Evolutionary conservation across 1,140 invertebrate genomes (phyloP).

Genomic region (Ostrea denselamellosa): DNA sequence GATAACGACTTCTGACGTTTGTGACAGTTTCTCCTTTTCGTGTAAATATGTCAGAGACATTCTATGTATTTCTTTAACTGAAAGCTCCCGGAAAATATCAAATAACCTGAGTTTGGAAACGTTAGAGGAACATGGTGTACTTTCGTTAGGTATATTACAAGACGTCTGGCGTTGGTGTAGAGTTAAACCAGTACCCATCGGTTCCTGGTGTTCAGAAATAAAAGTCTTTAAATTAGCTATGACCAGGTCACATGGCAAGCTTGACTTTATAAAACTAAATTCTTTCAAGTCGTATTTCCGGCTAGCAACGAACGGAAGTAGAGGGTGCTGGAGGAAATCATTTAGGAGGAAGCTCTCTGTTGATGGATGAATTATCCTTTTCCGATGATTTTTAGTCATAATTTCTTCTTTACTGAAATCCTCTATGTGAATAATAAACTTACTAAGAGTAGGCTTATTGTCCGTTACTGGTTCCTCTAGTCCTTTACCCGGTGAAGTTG

Average conservation of each 20-base stretch:
- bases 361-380: constrained; percentile 35
- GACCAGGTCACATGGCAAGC: constrained; percentile 63
- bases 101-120: constrained; percentile 46
- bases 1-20: constrained; percentile 16
- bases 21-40: constrained; percentile 46
- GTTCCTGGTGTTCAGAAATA: constrained; percentile 57
- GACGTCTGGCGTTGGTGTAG: constrained; percentile 63
- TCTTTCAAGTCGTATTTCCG: constrained; percentile 32
- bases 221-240: constrained; percentile 64
- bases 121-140: constrained; percentile 47
- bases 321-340: constrained; percentile 50
- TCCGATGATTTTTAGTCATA: not conserved
- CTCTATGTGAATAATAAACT: constrained; percentile 66
- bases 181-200: constrained; percentile 67
- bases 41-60: constrained; percentile 66
- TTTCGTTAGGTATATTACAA: constrained; percentile 57
- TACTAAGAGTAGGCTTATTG: constrained; percentile 81
- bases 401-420: not conserved
- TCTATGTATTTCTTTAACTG: constrained; percentile 53
- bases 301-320: constrained; percentile 19
- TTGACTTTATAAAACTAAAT: constrained; percentile 49
- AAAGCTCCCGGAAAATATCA: constrained; percentile 59
- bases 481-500: constrained; percentile 95
- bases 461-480: constrained; percentile 93
- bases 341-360: constrained; percentile 46